These are phyloP conservation scores for Electrophaes corylata DNA, from an alignment of 2,888 invertebrate genomes.

Conservation along the genomic window DNA sequence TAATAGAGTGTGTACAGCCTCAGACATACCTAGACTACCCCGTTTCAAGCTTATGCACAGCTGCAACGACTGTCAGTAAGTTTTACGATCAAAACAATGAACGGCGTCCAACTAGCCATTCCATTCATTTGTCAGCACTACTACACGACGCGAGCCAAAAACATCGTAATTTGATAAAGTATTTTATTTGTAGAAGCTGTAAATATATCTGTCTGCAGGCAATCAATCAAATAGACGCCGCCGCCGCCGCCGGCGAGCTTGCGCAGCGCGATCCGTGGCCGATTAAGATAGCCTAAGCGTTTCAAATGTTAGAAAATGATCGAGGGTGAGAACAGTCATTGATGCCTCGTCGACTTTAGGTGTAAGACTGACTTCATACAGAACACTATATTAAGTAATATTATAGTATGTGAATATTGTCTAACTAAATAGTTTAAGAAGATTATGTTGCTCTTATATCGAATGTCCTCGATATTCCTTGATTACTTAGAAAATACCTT, in stretches of 20 bases:
- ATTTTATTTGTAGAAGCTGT: constrained; percentile 20
- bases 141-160: constrained; percentile 15
- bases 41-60: not conserved
- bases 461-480: too few species aligned
- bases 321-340: not conserved
- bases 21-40: too few species aligned
- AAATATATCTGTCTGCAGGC: constrained; percentile 26
- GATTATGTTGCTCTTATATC: too few species aligned
- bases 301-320: not conserved
- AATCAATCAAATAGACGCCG: constrained; percentile 33
- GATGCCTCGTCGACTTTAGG: not conserved
- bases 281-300: constrained; percentile 24
- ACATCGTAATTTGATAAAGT: constrained; percentile 18
- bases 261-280: constrained; percentile 20
- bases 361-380: not conserved
- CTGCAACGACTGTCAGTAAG: constrained; percentile 5
- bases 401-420: not conserved
- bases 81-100: constrained; percentile 11
- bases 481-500: not conserved
- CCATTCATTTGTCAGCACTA: constrained; percentile 24
- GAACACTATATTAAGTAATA: too few species aligned
- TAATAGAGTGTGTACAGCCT: too few species aligned
- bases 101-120: not conserved
- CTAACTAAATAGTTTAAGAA: not conserved
- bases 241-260: constrained; percentile 23